Conservation (phyloP, 2,113 vertebrate genomes). For the Monopterus albus region DNA sequence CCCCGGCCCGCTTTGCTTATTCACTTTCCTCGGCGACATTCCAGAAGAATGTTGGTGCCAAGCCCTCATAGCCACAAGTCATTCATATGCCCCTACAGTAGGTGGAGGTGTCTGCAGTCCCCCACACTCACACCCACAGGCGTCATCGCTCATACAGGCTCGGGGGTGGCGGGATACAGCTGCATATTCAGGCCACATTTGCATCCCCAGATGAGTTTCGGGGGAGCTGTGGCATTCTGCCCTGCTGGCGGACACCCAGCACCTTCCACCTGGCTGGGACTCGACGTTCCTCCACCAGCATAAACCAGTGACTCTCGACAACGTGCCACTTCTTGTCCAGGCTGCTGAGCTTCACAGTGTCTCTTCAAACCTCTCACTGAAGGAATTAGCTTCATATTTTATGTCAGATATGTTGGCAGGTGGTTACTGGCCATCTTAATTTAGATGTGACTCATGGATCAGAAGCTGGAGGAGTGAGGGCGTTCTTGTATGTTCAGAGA, state of each 20-base stretch:
- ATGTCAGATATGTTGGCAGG: neutral
- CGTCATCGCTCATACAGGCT: neutral
- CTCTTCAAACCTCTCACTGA: neutral
- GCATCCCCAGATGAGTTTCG: neutral
- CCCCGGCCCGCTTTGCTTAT: neutral
- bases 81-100: neutral
- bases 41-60: neutral
- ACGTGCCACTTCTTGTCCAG: neutral
- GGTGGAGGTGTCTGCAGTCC: neutral
- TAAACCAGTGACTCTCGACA: neutral
- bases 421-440: neutral
- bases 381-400: neutral
- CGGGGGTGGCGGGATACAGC: neutral
- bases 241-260: neutral
- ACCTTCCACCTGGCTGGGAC: neutral
- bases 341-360: neutral
- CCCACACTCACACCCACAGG: neutral
- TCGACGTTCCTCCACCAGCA: neutral
- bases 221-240: neutral
- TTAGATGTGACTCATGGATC: neutral
- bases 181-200: slow-evolving; percentile 12
- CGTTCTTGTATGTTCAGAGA: neutral
- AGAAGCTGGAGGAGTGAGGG: too few relatives aligned
- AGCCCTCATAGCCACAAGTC: neutral
- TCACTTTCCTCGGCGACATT: neutral